Percentiles rank a stretch among this genome's conserved stretches.
phyloP scores from a whole-genome alignment of 2,888 invertebrate genomes.

The Caenorhabditis becei region DNA sequence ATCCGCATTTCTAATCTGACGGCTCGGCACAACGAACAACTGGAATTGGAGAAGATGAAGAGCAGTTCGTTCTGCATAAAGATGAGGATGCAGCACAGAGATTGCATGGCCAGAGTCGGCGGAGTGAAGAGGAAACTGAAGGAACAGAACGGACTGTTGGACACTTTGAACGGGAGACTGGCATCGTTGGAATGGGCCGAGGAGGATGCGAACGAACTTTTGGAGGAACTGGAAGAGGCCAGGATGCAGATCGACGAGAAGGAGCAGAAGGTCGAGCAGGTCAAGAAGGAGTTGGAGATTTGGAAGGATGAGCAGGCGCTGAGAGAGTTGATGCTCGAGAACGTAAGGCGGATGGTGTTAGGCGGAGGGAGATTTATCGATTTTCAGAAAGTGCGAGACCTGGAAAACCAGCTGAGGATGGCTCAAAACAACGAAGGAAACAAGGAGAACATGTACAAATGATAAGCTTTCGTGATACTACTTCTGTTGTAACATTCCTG shows the following conservation, averaged over 20 bases:
- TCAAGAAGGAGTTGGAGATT: not conserved
- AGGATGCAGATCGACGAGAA: conserved; percentile 1
- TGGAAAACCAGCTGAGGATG: too few species aligned
- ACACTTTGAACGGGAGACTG: conserved; percentile 18
- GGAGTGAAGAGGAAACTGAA: conserved; percentile 34
- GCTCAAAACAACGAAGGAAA: too few species aligned
- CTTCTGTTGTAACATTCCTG: too few species aligned
- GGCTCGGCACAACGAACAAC: conserved; percentile 12
- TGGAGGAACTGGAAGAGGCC: conserved; percentile 11
- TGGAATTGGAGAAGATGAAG: conserved; percentile 17
- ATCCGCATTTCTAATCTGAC: too few species aligned
- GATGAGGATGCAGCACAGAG: conserved; percentile 29
- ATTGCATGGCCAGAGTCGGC: conserved; percentile 19
- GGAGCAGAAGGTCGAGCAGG: not conserved
- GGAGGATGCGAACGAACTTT: conserved; percentile 30
- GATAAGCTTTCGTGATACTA: too few species aligned
- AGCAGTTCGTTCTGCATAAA: conserved; percentile 11
- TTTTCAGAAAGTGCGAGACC: not conserved
- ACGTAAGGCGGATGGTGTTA: too few species aligned
- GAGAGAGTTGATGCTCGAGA: too few species aligned
- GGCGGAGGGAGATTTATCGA: too few species aligned
- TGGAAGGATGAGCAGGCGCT: too few species aligned
- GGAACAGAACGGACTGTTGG: conserved; percentile 9
- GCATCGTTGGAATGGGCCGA: conserved; percentile 29
- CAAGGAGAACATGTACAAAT: too few species aligned